A percentile compares a stretch with the other conserved stretches of the same genome.
phyloP scores from a whole-genome alignment of 1,140 invertebrate genomes.

The Eupeodes corollae region DNA sequence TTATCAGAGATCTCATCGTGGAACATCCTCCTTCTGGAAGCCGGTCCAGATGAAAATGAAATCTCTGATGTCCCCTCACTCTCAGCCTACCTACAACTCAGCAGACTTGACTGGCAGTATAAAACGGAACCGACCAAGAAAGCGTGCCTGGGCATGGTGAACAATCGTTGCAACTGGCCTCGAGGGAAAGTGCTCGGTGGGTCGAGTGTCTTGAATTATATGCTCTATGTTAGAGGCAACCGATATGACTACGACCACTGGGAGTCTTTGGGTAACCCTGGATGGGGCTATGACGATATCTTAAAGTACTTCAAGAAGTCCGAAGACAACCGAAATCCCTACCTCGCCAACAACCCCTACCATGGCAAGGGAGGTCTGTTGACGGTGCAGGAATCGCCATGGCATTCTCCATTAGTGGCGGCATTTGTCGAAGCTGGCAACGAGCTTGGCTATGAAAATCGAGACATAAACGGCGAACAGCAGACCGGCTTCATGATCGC shows the following conservation, averaged over 20 bases:
- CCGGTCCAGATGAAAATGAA: conserved; percentile 84
- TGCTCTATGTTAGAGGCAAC: conserved; percentile 81
- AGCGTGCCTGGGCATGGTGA: conserved; percentile 65
- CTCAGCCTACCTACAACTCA: conserved; percentile 76
- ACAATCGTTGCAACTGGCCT: conserved; percentile 71
- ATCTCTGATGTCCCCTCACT: conserved; percentile 80
- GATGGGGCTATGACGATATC: conserved; percentile 83
- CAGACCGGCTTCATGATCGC: conserved; percentile 81
- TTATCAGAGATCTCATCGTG: conserved; percentile 69
- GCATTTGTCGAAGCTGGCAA: conserved; percentile 76
- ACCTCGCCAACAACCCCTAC: conserved; percentile 57
- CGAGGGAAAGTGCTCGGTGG: conserved; percentile 78
- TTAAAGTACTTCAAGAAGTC: conserved; percentile 84
- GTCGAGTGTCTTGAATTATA: conserved; percentile 85
- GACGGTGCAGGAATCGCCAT: conserved; percentile 74
- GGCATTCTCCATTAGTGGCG: conserved; percentile 66
- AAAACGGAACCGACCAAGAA: conserved; percentile 77
- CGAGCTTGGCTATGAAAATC: conserved; percentile 76
- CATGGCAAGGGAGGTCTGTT: conserved; percentile 63
- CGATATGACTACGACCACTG: conserved; percentile 80
- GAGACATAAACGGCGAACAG: conserved; percentile 73
- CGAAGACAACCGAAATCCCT: conserved; percentile 78
- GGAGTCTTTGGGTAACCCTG: conserved; percentile 72
- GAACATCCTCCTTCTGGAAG: conserved; percentile 80
- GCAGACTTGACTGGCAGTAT: conserved; percentile 83